Evolutionary conservation across 2,888 invertebrate species (phyloP).

Genomic region (Pocota personata): DNA sequence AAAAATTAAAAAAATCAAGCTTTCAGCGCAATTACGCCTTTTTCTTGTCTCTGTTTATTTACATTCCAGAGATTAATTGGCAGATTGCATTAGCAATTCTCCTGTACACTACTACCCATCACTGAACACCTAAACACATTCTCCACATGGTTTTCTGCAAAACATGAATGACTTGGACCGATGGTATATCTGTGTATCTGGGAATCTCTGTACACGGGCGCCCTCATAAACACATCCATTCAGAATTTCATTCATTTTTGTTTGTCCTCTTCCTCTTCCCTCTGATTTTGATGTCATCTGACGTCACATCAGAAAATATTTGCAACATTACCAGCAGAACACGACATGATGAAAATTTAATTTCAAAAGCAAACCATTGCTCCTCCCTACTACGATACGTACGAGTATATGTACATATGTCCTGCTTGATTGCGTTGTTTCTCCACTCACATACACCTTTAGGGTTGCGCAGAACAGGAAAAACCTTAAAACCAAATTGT

Average conservation of each 20-base stretch:
- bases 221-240: slow-evolving; percentile 12
- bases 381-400: background rate
- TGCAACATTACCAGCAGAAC: slow-evolving; percentile 10
- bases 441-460: background rate
- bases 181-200: background rate
- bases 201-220: background rate
- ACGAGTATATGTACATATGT: background rate
- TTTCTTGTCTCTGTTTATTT: slow-evolving; percentile 32
- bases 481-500: slow-evolving; percentile 52
- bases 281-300: slow-evolving; percentile 7
- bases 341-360: slow-evolving; percentile 47
- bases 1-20: no score
- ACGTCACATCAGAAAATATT: slow-evolving; percentile 39
- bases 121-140: background rate
- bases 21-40: background rate
- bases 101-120: background rate
- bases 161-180: slow-evolving; percentile 40
- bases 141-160: background rate
- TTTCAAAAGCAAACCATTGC: slow-evolving; percentile 47
- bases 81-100: slow-evolving; percentile 34
- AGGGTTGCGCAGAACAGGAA: background rate
- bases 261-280: background rate
- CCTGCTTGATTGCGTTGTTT: background rate
- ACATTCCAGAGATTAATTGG: slow-evolving; percentile 53
- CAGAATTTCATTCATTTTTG: slow-evolving; percentile 36